A percentile compares a stretch with the other conserved stretches of the same genome.
Conservation (phyloP, 1,140 invertebrate genomes). For the Ericerus pela region DNA sequence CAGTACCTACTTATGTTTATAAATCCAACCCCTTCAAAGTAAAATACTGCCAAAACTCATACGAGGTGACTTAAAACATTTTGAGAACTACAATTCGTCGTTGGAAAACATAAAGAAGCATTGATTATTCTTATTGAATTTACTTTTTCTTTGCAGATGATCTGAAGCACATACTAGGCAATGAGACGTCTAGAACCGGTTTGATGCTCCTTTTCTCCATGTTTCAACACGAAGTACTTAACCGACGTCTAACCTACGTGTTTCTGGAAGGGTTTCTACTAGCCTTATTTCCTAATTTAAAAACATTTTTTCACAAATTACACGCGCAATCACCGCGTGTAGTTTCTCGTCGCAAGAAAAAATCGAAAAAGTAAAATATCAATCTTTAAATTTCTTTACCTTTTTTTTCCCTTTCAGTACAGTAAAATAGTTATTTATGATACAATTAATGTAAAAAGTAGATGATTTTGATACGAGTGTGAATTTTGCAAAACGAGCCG, state of each 20-base stretch:
- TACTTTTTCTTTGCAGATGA: conserved; percentile 50
- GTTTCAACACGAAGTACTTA: conserved; percentile 70
- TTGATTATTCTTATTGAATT: neutral
- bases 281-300: conserved; percentile 57
- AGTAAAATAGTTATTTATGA: too few species aligned
- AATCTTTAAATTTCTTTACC: neutral
- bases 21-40: too few species aligned
- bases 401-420: neutral
- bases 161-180: conserved; percentile 77
- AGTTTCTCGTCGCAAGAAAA: neutral
- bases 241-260: conserved; percentile 73
- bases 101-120: too few species aligned
- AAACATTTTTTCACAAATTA: conserved; percentile 44
- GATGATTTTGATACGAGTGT: too few species aligned
- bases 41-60: too few species aligned
- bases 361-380: neutral
- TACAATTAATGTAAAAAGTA: too few species aligned
- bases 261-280: conserved; percentile 65
- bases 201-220: conserved; percentile 75
- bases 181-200: conserved; percentile 74
- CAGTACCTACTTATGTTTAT: too few species aligned
- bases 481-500: too few species aligned
- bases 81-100: too few species aligned
- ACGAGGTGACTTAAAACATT: too few species aligned
- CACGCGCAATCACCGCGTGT: conserved; percentile 39